Conservation (phyloP, 2,888 invertebrate species). For the Drosophila aldrichi region DNA sequence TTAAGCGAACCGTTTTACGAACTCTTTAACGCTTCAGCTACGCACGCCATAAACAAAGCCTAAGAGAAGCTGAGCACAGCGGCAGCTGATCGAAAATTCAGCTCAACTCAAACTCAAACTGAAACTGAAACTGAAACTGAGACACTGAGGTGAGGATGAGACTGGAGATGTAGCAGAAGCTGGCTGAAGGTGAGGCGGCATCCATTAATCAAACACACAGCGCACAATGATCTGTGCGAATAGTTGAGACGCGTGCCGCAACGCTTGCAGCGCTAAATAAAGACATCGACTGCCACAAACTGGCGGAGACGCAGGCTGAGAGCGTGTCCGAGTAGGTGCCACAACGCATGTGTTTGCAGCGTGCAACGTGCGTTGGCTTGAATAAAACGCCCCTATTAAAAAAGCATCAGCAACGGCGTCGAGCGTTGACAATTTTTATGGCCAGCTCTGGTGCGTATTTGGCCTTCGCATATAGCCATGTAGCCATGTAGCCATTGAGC, state of each 20-base stretch:
- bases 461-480: slow-evolving; percentile 26
- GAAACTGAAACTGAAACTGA: slow-evolving; percentile 6
- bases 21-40: slow-evolving; percentile 80
- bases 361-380: slow-evolving; percentile 61
- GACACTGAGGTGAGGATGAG: background rate
- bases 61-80: slow-evolving; percentile 8
- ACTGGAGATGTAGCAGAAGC: background rate
- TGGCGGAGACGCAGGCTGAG: background rate
- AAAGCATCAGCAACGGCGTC: slow-evolving; percentile 52
- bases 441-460: slow-evolving; percentile 72
- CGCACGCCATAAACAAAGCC: slow-evolving; percentile 71
- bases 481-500: background rate
- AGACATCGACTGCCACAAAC: slow-evolving; percentile 46
- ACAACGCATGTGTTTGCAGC: slow-evolving; percentile 49
- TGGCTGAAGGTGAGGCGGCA: slow-evolving; percentile 29
- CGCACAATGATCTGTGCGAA: slow-evolving; percentile 49
- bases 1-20: slow-evolving; percentile 71
- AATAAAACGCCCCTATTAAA: slow-evolving; percentile 78
- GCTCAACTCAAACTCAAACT: slow-evolving; percentile 1
- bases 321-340: slow-evolving; percentile 20
- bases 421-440: slow-evolving; percentile 75
- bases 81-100: slow-evolving; percentile 56
- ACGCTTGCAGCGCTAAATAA: slow-evolving; percentile 41
- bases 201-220: slow-evolving; percentile 64
- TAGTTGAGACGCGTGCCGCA: slow-evolving; percentile 54